Evolutionary conservation across 1,140 invertebrate genomes (phyloP).

Genomic region (Ceratina australensis): DNA sequence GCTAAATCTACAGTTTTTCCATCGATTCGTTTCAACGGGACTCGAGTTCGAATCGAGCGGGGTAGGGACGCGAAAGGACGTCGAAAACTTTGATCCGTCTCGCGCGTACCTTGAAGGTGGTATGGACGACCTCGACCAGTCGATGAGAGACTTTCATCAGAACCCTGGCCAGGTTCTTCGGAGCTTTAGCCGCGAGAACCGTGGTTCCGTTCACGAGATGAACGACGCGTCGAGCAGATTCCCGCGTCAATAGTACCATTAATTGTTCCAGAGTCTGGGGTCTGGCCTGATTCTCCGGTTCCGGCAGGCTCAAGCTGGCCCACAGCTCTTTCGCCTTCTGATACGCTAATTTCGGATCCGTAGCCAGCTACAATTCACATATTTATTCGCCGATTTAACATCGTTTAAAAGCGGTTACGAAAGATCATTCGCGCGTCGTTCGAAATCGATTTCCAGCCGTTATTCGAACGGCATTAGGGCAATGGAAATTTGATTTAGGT

Average conservation of each 20-base stretch:
- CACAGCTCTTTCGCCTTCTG: conserved; percentile 87
- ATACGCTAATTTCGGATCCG: conserved; percentile 87
- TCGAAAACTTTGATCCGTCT: neutral
- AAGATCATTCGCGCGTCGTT: too few relatives aligned
- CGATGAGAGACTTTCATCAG: conserved; percentile 70
- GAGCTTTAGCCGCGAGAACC: conserved; percentile 80
- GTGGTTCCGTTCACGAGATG: conserved; percentile 87
- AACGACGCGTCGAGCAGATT: conserved; percentile 86
- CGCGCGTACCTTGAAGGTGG: conserved; percentile 67
- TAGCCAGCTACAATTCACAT: conserved; percentile 85
- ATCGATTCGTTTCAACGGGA: too few relatives aligned
- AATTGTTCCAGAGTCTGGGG: conserved; percentile 88
- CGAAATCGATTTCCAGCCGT: too few relatives aligned
- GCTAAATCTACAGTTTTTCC: too few relatives aligned
- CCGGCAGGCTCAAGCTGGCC: conserved; percentile 84
- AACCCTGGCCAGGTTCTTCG: conserved; percentile 69
- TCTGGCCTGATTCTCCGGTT: conserved; percentile 90
- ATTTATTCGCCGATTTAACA: too few relatives aligned
- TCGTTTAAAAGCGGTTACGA: too few relatives aligned
- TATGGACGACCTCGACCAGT: conserved; percentile 65
- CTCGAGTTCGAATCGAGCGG: too few relatives aligned
- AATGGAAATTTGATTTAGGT: too few relatives aligned
- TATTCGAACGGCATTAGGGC: too few relatives aligned
- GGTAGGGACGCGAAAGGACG: too few relatives aligned
- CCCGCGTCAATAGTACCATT: conserved; percentile 85